Evolutionary conservation across 2,888 invertebrate species (phyloP).

Genomic region (Chymomyza fuscimana): DNA sequence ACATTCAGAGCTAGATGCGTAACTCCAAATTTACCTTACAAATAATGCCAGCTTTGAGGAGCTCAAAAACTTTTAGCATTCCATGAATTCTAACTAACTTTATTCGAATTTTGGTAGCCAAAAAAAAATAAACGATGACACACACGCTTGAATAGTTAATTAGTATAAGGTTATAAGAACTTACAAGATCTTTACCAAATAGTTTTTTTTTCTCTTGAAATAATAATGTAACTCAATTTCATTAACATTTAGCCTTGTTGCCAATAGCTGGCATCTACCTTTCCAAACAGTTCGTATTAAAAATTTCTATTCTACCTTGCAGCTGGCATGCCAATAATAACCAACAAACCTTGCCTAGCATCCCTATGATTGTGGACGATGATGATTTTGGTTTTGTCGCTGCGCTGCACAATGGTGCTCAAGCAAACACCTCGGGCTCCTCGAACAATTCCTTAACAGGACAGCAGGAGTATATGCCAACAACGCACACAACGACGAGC

Average conservation of each 20-base stretch:
- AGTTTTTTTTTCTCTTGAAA: slow-evolving; percentile 26
- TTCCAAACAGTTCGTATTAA: neutral
- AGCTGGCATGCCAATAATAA: slow-evolving; percentile 85
- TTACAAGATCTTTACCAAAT: too few relatives aligned
- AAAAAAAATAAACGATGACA: too few relatives aligned
- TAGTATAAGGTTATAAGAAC: too few relatives aligned
- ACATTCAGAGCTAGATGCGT: too few relatives aligned
- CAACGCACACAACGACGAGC: slow-evolving; percentile 35
- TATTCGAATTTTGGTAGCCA: too few relatives aligned
- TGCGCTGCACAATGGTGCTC: slow-evolving; percentile 56
- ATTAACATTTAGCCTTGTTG: neutral
- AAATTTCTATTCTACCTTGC: slow-evolving; percentile 20
- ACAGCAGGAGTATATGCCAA: slow-evolving; percentile 47
- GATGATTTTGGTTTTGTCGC: slow-evolving; percentile 74
- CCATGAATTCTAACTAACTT: too few relatives aligned
- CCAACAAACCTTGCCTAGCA: slow-evolving; percentile 86
- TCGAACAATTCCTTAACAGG: slow-evolving; percentile 55
- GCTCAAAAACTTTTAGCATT: too few relatives aligned
- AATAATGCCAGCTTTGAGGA: too few relatives aligned
- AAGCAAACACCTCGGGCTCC: slow-evolving; percentile 57
- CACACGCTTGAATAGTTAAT: too few relatives aligned
- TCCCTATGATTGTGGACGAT: slow-evolving; percentile 87
- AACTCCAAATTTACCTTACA: too few relatives aligned
- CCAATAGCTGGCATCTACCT: too few relatives aligned
- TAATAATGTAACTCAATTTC: neutral